Evolutionary conservation across 2,888 invertebrate genomes (phyloP), one percentile per base, ranked within the genome.

Genomic region (Tetragonula carbonaria): DNA sequence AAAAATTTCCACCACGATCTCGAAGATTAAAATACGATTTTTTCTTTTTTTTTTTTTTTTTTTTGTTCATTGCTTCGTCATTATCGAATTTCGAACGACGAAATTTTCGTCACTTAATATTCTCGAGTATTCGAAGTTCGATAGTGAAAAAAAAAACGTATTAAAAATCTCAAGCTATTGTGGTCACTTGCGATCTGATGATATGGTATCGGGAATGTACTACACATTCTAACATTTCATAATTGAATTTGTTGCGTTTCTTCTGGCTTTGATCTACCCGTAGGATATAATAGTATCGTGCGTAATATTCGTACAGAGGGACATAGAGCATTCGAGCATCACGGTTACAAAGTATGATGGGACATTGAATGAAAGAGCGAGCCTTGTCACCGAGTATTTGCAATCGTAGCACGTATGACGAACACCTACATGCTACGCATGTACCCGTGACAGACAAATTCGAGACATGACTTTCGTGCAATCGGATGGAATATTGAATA

Each of bases 401-500:
- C 59, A 73, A 73, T 28, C 73, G 21, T 62, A 73, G 62, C 73
- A 51, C 50, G 62, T 62, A 73, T 68, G 59, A 33, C 55, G 45
- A 50, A 73, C 59, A 45, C 4, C 45, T 62, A 62, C 62, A 45
- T 8, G 28, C n/a, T n/a, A 57, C 28, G 2, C 21, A 28, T 50
- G 62, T 73, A 73, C 28, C 8, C 14, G 18, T 73, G 45, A 23
- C 23, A 33, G 72, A 72, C 45, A 45, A 72, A 72, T 72, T 45
- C 23, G 72, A 59, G 45, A 23, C 45, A 16, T 59, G 59, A 55
- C 72, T 23, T 72, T 72, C 23, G 45, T 72, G 72, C 72, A 72
- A 59, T 59, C 72, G 71, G n/a, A 28, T 72, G n/a, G n/a, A 71
- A 71, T 21, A 71, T 21, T 72, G 59, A 73, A 59, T 59, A 33